Base-by-base conservation (phyloP, 2,113 vertebrate genomes). In the Cyprinodon brontotheroides region DNA sequence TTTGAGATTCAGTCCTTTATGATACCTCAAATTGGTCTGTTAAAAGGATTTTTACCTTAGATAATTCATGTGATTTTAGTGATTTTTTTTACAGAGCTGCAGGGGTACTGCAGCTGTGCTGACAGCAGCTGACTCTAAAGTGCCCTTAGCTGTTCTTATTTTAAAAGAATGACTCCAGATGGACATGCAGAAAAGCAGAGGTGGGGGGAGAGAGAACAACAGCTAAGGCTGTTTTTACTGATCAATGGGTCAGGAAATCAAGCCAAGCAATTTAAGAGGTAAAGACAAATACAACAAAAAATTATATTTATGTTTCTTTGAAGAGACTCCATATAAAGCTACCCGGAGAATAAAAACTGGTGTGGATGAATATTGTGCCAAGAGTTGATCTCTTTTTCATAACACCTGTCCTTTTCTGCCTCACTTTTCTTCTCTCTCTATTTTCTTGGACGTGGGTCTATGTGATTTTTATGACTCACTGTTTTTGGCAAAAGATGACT, bases 131-230 rank as follows among this genome's bases (percentile, higher is more conserved):
- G 39, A 67, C 65, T 39, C 50, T 22, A 7, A 4, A 74, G 43
- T 1, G 7, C 29, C 43, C 78, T 53, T 11, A 29, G 48, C 13
- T 62, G 57, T 9, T 37, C 47, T 68, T 61, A 47, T 68, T n/a
- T 65, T 68, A 61, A 71, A 13, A 86, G 65, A 89, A 65, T 67
- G 71, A 72, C 78, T 88, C 88, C 84, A 90, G 88, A 90, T 87
- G 81, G 73, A 78, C 45, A 47, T 20, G 61, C 61, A 72, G 64
- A 85, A 68, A 70, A 74, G 68, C 43, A 76, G 75, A 79, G 39
- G 41, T 78, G 63, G 50, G 67, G 68, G 83, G 68, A 89, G 75
- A 65, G 29, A 29, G 29, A 29, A 29, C 29, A 29, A 29, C 29
- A 29, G 29, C 29, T 29, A 29, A 29, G 29, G 1, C 29, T 65